These are phyloP conservation scores for Rana temporaria DNA, from an alignment of 2,113 vertebrate species.

Conservation along the genomic window DNA sequence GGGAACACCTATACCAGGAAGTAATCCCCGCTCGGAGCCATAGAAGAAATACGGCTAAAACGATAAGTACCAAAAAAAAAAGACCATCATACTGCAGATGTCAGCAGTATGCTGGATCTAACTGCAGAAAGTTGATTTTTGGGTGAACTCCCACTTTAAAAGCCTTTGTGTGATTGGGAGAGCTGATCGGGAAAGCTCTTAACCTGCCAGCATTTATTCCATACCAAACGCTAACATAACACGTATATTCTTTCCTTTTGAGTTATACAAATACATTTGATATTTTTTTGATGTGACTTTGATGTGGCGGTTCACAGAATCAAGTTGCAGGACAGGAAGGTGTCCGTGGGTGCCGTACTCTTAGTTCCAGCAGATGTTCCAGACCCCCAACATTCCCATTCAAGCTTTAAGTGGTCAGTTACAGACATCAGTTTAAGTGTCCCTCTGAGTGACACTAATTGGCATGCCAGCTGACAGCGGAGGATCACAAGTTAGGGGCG, in stretches of 20 bases:
- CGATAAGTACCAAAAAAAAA: too few relatives aligned
- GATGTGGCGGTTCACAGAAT: not conserved
- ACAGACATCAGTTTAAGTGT: constrained; percentile 10
- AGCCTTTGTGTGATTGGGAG: too few relatives aligned
- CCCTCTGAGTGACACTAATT: constrained; percentile 51
- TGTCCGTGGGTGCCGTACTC: constrained; percentile 5
- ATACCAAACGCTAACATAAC: not conserved
- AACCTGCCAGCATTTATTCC: too few relatives aligned
- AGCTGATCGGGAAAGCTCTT: too few relatives aligned
- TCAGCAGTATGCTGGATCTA: too few relatives aligned
- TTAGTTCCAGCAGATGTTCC: constrained; percentile 6
- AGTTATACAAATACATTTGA: not conserved
- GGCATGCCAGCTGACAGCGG: constrained; percentile 15
- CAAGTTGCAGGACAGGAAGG: not conserved
- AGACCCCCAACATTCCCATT: not conserved
- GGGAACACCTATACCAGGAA: too few relatives aligned
- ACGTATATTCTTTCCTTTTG: not conserved
- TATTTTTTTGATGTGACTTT: not conserved
- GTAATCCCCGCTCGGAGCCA: too few relatives aligned
- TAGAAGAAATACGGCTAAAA: too few relatives aligned
- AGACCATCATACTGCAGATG: too few relatives aligned
- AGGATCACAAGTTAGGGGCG: not conserved
- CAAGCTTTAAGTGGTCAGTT: constrained; percentile 26
- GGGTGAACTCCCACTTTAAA: too few relatives aligned
- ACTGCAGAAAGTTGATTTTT: too few relatives aligned